phyloP scores from a whole-genome alignment of 1,140 invertebrate species.

The Bursaphelenchus mucronatus region DNA sequence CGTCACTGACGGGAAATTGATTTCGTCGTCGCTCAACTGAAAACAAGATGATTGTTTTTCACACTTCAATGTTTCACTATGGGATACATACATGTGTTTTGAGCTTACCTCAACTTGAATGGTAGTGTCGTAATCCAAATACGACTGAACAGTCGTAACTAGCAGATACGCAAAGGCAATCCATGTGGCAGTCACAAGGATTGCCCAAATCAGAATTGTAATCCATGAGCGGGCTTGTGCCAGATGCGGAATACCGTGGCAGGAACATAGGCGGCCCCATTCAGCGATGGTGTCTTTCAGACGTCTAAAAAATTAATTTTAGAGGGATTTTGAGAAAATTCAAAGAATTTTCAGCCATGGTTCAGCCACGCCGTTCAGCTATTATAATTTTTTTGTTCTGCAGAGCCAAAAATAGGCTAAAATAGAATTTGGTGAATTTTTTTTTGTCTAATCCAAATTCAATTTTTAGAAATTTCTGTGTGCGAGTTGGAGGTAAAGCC shows the following conservation, averaged over 20 bases:
- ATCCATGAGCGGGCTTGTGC: constrained; percentile 11
- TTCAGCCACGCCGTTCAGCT: no score
- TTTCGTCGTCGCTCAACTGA: constrained; percentile 11
- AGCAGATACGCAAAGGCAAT: constrained; percentile 6
- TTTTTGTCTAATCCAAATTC: no score
- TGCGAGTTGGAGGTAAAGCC: no score
- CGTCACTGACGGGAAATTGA: constrained; percentile 11
- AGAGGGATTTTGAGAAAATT: no score
- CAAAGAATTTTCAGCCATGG: no score
- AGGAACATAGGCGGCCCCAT: constrained; percentile 16
- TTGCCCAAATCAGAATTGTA: not conserved
- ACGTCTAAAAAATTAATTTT: constrained; percentile 1
- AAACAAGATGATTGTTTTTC: not conserved
- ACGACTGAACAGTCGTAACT: not conserved
- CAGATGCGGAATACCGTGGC: constrained; percentile 14
- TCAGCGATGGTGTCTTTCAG: constrained; percentile 13
- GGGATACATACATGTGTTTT: not conserved
- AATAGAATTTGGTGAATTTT: no score
- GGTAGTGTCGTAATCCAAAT: constrained; percentile 16
- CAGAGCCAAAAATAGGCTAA: no score
- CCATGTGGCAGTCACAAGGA: constrained; percentile 4
- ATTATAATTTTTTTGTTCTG: no score
- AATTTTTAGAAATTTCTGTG: no score
- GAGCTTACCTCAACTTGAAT: not conserved
- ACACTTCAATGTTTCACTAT: no score